Base-by-base conservation (phyloP, 64 coral and sea anemone genomes). In the Montipora efflorescens region DNA sequence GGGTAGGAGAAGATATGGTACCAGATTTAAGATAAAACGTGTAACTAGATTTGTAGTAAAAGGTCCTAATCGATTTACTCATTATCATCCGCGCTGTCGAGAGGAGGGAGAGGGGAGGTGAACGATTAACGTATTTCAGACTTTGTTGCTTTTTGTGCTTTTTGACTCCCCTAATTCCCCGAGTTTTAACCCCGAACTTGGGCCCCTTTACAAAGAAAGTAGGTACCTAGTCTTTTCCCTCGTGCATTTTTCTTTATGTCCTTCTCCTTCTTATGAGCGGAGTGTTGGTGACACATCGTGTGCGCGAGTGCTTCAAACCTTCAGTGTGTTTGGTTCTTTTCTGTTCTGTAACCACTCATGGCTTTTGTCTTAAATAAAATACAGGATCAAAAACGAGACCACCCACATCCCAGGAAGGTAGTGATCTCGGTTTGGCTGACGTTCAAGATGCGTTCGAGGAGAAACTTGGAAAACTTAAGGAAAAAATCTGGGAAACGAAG, bases 401-500 rank as follows among this genome's bases (percentile, higher is more conserved):
- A 15, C 72, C 50, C 64, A 12, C 47, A 20, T 48, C 6, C 16
- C 15, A 78, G 18, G 11, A 11, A 4, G 3, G 5, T 3, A 50
- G 4, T 16, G 46, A 43, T 22, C 28, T 36, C 36, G 36, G 12
- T 14, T 61, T 59, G 10, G 23, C 82, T 48, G 62, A 13, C 4
- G 68, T 88, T 28, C 87, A 51, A 45, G 61, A 46, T 58, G 87
- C 52, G 44, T 47, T 88, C 5, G 92, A 87, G 55, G 75, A 81
- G 44, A 97, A 83, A 86, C 84, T 97, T 57, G 82, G 81, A 46
- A 94, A 93, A 59, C 83, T 97, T 1, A 97, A 92, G 18, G 93
- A 82, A 13, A 91, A 89, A 79, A 97, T 97, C 73, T 90, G 89
- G 53, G 96, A 93, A 6, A 90, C 91, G 0, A 92, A 47, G 20